These are phyloP conservation scores for Halictus quadricinctus DNA, from an alignment of 2,888 invertebrate genomes.

Conservation along the genomic window DNA sequence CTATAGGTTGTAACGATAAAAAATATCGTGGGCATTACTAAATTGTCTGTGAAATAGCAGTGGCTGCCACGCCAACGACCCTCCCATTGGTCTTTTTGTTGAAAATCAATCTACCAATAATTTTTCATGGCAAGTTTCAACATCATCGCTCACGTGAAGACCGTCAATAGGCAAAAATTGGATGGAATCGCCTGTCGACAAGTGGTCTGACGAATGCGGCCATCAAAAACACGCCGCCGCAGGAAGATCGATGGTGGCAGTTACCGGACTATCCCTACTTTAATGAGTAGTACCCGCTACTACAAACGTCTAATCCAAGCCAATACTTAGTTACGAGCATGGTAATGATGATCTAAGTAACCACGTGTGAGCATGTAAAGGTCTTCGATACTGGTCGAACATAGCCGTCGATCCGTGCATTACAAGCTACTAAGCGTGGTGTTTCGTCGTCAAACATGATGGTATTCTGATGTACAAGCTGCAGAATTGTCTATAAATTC, in stretches of 20 bases:
- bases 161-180: conserved; percentile 52
- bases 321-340: conserved; percentile 43
- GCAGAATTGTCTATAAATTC: background rate
- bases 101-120: conserved; percentile 50
- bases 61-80: background rate
- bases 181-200: conserved; percentile 37
- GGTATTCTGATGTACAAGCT: background rate
- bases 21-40: background rate
- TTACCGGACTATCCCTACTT: conserved; percentile 36
- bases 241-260: conserved; percentile 46
- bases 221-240: conserved; percentile 37
- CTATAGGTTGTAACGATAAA: background rate
- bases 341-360: conserved; percentile 59
- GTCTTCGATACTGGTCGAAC: conserved; percentile 56
- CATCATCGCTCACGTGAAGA: conserved; percentile 26
- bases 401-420: conserved; percentile 31
- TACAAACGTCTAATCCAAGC: conserved; percentile 43
- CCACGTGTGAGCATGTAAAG: conserved; percentile 58
- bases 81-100: conserved; percentile 30
- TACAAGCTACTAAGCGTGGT: conserved; percentile 25
- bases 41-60: conserved; percentile 33
- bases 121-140: conserved; percentile 41
- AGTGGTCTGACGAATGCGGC: conserved; percentile 45
- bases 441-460: conserved; percentile 4
- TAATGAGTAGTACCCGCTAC: conserved; percentile 36